Conservation (phyloP, 92 coral and sea anemone species). For the Blastomussa wellsi region DNA sequence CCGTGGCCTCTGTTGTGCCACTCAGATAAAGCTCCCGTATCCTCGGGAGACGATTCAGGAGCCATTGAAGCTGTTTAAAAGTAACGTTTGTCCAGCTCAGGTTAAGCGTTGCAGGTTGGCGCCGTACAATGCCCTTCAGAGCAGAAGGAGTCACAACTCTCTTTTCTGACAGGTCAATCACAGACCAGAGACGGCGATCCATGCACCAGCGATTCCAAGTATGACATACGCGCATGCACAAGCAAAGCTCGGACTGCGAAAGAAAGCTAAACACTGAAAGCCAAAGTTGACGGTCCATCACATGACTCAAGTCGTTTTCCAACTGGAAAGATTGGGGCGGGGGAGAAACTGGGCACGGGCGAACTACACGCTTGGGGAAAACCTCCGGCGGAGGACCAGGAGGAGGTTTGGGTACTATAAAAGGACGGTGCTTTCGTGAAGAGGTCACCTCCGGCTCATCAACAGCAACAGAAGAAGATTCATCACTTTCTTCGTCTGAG, state of each 20-base stretch:
- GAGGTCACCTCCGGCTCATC: constrained; percentile 51
- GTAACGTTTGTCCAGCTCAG: constrained; percentile 95
- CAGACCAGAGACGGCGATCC: constrained; percentile 88
- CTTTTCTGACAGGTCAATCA: constrained; percentile 76
- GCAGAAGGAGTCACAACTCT: constrained; percentile 68
- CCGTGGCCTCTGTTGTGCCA: constrained; percentile 92
- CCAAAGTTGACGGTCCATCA: constrained; percentile 78
- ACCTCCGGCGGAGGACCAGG: constrained; percentile 93
- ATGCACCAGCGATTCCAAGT: constrained; percentile 99
- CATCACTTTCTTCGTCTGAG: constrained; percentile 74
- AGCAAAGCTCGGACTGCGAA: constrained; percentile 72
- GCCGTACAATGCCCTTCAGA: constrained; percentile 90
- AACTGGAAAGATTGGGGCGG: constrained; percentile 75
- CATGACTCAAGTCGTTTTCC: constrained; percentile 69
- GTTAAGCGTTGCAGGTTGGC: constrained; percentile 89
- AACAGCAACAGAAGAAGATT: constrained; percentile 28
- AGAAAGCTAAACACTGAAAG: constrained; percentile 75
- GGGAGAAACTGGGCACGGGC: constrained; percentile 89
- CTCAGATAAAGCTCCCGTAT: constrained; percentile 79
- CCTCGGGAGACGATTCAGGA: constrained; percentile 87
- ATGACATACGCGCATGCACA: constrained; percentile 98
- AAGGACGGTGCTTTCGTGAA: constrained; percentile 52
- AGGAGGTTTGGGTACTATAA: constrained; percentile 63
- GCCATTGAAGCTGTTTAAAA: constrained; percentile 91
- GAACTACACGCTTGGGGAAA: constrained; percentile 77